Base-by-base conservation (phyloP, 2,888 invertebrate species). In the Oxytorus armatus region DNA sequence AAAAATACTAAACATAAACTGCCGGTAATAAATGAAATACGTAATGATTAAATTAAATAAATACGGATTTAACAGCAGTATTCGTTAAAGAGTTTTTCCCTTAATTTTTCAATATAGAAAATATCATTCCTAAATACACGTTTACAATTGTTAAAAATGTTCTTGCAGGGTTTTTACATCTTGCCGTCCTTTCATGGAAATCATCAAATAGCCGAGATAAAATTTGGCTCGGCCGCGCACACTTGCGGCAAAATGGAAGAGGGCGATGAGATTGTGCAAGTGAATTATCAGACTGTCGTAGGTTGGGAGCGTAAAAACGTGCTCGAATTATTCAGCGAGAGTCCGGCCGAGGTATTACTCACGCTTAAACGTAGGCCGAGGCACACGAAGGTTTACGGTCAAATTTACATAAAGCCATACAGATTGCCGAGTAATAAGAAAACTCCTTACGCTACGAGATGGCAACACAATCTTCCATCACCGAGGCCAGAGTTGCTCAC, bases 231-330 rank as follows among this genome's bases (percentile, higher is more conserved):
- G 63, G 97, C 98, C 1, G 98, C 98, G 47, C 98, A 98, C 92
- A 95, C 96, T 39, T 97, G 97, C 85, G 97, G 97, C 1, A 97
- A 97, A 92, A 96, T 99, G 88, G 98, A 98, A 92, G 96, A 96
- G 86, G 99, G 98, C 0, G 99, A 99, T 92, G 99, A 99, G 93
- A 97, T 99, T 86, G 96, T 99, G 49, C 83, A 95, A 95, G 94
- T 95, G 25, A 95, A 95, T 90, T 95, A 95, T 89, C 95, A 95
- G 89, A 95, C 95, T 0, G 94, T 95, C 0, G 95, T 97, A 80
- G 97, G 97, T 0, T 97, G 97, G 97, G 96, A 96, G 86, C 93
- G 95, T 72, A 95, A 96, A 88, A 96, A 96, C 84, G 95, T 97
- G 25, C 93, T 96, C 85, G 94, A 95, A 80, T 93, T 96, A 72